Base-by-base conservation (phyloP, 2,888 invertebrate species). In the Dasysyrphus albostriatus region DNA sequence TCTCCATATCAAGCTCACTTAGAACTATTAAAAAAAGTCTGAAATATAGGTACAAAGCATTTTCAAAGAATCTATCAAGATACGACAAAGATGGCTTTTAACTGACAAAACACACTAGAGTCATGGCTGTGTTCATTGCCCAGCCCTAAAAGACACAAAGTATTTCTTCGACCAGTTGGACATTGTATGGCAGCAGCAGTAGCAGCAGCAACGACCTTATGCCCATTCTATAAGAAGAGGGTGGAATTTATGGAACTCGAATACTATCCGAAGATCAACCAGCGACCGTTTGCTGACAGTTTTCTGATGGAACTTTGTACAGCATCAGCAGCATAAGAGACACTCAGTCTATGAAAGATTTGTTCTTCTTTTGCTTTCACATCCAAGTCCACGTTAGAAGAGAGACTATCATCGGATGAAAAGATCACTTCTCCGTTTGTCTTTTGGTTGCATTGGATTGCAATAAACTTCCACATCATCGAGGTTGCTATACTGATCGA, bases 231-330 rank as follows among this genome's bases (percentile, higher is more conserved):
- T 63, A 56, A 61, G 80, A 70, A 70, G 84, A 56, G 84, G 81
- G 84, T 84, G 81, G 84, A 84, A 84, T 84, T 75, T 81, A 84
- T 84, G 84, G 84, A 83, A 83, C 83, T 79, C 63, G 79, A 83
- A 54, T 54, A 32, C 14, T 67, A 47, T 63, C n/a, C 29, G 44
- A 44, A 29, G 42, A 63, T 39, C 29, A 75, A 42, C 6, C n/a
- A 69, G n/a, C n/a, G n/a, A 72, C 80, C 75, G 75, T 69, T 76
- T 80, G 70, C 75, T 80, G 75, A 74, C 80, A 75, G 75, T 72
- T 83, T 79, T 83, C 69, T 83, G 78, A 76, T 70, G 75, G 58
- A 80, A 84, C 65, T 76, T 69, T 61, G 69, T 67, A 75, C 65
- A 76, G 70, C 75, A 72, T 72, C 58, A 34, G 39, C 39, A 39